Evolutionary conservation across 2,113 vertebrate genomes (phyloP).

Genomic region (Dromas ardeola): DNA sequence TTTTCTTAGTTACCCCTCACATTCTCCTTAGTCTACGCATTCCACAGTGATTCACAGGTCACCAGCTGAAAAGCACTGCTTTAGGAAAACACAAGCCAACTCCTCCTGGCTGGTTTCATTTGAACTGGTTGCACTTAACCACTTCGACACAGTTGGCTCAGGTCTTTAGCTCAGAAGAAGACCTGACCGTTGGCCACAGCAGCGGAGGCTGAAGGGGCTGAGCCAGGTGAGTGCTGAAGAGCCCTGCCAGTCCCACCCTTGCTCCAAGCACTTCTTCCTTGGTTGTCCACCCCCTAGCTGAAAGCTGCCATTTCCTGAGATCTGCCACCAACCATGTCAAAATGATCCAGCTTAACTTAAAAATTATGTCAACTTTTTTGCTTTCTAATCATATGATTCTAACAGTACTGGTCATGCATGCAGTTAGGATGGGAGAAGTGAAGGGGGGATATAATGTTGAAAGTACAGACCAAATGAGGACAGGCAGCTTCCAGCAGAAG

Average conservation of each 20-base stretch:
- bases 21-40: background rate
- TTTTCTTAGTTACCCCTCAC: background rate
- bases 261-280: background rate
- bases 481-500: background rate
- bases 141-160: background rate
- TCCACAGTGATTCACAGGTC: background rate
- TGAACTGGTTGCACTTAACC: background rate
- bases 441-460: background rate
- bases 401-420: background rate
- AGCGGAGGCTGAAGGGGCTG: background rate
- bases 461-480: background rate
- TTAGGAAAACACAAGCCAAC: background rate
- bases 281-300: background rate
- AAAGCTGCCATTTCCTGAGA: background rate
- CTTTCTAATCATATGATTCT: background rate
- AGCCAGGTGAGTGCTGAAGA: background rate
- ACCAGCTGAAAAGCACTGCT: background rate
- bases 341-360: background rate
- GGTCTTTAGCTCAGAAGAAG: background rate
- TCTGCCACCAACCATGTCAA: background rate
- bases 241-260: background rate
- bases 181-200: background rate
- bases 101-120: rapidly evolving
- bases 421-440: background rate
- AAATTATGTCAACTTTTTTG: background rate